A percentile compares a stretch with the other conserved stretches of the same genome.
Conservation (phyloP, 2,113 vertebrate species). For the Channa maculata region DNA sequence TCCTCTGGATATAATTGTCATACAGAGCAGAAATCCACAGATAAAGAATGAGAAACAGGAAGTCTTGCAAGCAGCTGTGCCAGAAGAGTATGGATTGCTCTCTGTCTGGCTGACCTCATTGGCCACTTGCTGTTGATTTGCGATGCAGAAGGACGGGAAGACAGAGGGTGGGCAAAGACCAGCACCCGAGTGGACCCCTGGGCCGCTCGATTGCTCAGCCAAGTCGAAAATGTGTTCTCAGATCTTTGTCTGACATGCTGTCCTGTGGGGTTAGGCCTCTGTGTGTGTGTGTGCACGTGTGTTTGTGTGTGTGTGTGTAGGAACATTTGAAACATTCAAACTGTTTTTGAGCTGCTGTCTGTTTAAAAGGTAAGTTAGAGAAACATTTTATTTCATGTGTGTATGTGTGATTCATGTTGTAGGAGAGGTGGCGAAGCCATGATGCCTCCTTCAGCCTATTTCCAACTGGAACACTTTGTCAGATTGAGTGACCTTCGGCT, state of each 20-base stretch:
- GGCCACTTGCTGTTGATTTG: conserved; percentile 57
- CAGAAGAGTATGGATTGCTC: conserved; percentile 69
- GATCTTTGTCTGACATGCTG: conserved; percentile 80
- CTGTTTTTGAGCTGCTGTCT: background rate
- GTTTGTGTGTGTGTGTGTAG: conserved; percentile 15
- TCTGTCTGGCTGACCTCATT: conserved; percentile 68
- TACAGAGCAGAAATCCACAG: conserved; percentile 10
- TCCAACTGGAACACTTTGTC: conserved; percentile 77
- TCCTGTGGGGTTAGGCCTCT: conserved; percentile 66
- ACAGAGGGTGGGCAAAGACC: conserved; percentile 67
- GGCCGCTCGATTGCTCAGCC: conserved; percentile 77
- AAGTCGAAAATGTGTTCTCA: conserved; percentile 84
- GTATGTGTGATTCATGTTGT: conserved; percentile 43
- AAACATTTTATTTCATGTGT: conserved; percentile 12
- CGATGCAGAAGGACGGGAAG: conserved; percentile 66
- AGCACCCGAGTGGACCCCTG: conserved; percentile 68
- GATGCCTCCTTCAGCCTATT: conserved; percentile 68
- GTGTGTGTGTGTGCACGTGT: conserved; percentile 37
- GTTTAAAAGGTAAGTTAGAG: no score
- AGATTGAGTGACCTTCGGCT: conserved; percentile 77
- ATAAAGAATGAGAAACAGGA: conserved; percentile 44
- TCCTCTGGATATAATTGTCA: conserved; percentile 11
- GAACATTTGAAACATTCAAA: background rate
- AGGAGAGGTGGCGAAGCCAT: conserved; percentile 48
- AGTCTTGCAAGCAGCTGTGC: conserved; percentile 61